These are phyloP conservation scores for Toxotes jaculatrix DNA, from an alignment of 2,113 vertebrate species.

Conservation along the genomic window DNA sequence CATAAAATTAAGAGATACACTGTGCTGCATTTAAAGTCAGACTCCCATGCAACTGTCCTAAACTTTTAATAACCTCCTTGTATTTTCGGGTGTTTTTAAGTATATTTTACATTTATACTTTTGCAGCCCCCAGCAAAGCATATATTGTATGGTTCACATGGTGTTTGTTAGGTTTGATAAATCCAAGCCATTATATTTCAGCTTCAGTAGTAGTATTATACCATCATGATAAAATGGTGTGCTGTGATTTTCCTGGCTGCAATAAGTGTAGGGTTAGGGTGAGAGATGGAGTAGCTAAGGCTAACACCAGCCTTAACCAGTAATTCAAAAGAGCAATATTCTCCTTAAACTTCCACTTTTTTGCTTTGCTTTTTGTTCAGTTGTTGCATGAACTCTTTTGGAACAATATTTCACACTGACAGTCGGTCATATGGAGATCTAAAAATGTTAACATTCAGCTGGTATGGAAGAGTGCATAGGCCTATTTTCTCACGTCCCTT, in stretches of 20 bases:
- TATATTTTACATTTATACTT: too few species aligned
- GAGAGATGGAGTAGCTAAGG: background rate
- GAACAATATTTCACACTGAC: background rate
- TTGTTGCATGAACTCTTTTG: background rate
- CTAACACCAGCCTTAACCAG: background rate
- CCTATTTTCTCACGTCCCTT: slow-evolving; percentile 8
- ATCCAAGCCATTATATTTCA: background rate
- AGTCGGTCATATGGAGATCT: background rate
- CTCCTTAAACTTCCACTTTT: background rate
- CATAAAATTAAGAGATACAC: too few species aligned
- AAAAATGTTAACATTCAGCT: background rate
- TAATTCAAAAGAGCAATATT: too few species aligned
- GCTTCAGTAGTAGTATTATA: background rate
- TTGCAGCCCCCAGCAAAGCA: too few species aligned
- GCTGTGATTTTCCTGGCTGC: background rate
- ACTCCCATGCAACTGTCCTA: too few species aligned
- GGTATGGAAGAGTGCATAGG: slow-evolving; percentile 10
- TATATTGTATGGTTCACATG: too few species aligned
- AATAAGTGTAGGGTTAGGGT: too few species aligned
- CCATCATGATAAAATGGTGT: background rate
- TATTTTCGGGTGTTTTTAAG: too few species aligned
- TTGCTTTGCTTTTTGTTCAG: background rate
- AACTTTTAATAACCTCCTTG: too few species aligned
- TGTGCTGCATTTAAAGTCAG: too few species aligned
- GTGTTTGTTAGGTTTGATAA: too few species aligned